A percentile compares a stretch with the other conserved stretches of the same genome.
Evolutionary conservation across 1,140 invertebrate species (phyloP).

Genomic region (Pectinophora gossypiella): DNA sequence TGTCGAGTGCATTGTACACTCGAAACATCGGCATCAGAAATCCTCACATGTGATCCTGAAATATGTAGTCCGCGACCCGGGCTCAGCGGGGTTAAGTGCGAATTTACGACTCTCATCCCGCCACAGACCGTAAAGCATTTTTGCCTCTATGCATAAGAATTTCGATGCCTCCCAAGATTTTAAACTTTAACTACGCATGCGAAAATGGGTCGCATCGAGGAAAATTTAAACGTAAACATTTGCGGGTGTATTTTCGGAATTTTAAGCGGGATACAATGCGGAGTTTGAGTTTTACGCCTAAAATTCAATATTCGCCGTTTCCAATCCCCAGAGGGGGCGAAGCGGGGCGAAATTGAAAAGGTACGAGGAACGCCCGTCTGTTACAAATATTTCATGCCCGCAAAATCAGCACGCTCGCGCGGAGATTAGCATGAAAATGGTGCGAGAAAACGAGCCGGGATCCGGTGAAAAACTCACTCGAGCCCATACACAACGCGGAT

Average conservation of each 20-base stretch:
- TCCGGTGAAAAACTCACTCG: conserved; percentile 17
- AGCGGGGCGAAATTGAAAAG: conserved; percentile 44
- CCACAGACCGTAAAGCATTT: conserved; percentile 27
- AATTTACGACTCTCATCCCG: conserved; percentile 32
- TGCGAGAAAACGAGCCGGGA: conserved; percentile 26
- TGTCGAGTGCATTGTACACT: conserved; percentile 14
- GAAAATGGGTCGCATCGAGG: neutral
- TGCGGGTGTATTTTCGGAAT: neutral
- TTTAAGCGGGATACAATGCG: conserved; percentile 20
- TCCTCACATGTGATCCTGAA: conserved; percentile 27
- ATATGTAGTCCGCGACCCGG: conserved; percentile 25
- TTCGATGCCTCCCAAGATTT: conserved; percentile 10
- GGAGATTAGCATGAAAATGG: conserved; percentile 56
- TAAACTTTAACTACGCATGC: conserved; percentile 13
- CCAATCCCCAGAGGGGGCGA: conserved; percentile 27
- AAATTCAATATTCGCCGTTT: conserved; percentile 35
- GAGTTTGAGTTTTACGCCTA: conserved; percentile 21
- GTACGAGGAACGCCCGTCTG: conserved; percentile 33
- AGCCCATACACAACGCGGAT: conserved; percentile 7
- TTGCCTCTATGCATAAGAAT: conserved; percentile 28
- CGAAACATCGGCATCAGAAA: conserved; percentile 15
- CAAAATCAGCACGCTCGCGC: conserved; percentile 38
- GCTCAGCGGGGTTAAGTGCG: conserved; percentile 24
- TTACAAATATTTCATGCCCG: conserved; percentile 51
- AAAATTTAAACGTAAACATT: neutral